Conservation (phyloP, 1,140 invertebrate species). For the Cyclargus thomasi region DNA sequence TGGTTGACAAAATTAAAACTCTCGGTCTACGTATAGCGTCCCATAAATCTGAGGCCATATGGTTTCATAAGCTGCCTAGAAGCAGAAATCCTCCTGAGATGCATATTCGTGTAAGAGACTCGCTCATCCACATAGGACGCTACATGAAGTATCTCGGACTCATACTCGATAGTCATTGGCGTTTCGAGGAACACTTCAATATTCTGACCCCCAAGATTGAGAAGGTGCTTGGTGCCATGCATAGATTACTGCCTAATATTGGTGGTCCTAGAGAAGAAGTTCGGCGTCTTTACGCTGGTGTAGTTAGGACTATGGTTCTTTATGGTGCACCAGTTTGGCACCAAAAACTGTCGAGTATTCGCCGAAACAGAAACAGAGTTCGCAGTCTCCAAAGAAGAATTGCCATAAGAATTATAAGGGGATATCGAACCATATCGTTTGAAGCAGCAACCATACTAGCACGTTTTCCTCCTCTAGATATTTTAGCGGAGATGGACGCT, state of each 20-base stretch:
- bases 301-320: conserved; percentile 11
- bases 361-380: not conserved
- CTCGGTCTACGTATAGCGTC: conserved; percentile 15
- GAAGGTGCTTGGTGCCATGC: conserved; percentile 15
- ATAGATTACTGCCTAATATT: conserved; percentile 15
- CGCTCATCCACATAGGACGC: not conserved
- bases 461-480: conserved; percentile 18
- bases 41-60: conserved; percentile 13
- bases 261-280: not conserved
- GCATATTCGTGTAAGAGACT: conserved; percentile 5
- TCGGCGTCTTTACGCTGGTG: conserved; percentile 14
- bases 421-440: conserved; percentile 5
- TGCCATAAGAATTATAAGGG: not conserved
- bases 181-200: conserved; percentile 14
- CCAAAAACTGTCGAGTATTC: not conserved
- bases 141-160: conserved; percentile 21
- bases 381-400: not conserved
- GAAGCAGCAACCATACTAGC: conserved; percentile 5
- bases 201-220: not conserved
- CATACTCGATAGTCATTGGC: not conserved
- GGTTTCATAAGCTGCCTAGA: not conserved
- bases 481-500: conserved; percentile 18
- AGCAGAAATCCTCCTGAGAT: not conserved
- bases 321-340: conserved; percentile 20
- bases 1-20: not conserved